These are phyloP conservation scores for Eupithecia inturbata DNA, from an alignment of 2,888 invertebrate genomes.

Conservation along the genomic window DNA sequence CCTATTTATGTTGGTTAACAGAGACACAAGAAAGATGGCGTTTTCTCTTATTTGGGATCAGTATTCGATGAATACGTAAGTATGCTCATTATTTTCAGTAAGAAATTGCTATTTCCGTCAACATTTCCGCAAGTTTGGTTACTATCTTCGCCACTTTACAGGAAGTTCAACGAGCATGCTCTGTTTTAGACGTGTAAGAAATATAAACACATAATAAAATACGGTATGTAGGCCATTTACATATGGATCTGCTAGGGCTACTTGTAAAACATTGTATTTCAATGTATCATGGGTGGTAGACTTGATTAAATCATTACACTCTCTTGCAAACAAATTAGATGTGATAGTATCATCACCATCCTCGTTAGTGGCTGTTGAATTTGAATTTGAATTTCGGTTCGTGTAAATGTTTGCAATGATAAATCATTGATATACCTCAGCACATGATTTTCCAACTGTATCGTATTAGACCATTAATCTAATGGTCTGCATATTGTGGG, in stretches of 20 bases:
- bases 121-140: conserved; percentile 46
- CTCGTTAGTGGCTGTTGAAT: conserved; percentile 1
- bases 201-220: conserved; percentile 53
- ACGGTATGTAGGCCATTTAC: conserved; percentile 37
- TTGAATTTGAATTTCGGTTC: not conserved
- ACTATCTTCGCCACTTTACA: conserved; percentile 51
- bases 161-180: conserved; percentile 47
- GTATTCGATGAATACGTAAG: not conserved
- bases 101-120: conserved; percentile 36
- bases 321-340: conserved; percentile 11
- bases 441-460: conserved; percentile 5
- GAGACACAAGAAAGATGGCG: not conserved
- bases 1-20: not conserved
- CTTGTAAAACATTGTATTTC: conserved; percentile 21
- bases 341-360: not conserved
- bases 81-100: not conserved
- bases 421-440: conserved; percentile 12
- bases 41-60: not conserved
- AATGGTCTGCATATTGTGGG: conserved; percentile 6
- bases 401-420: conserved; percentile 3
- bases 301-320: conserved; percentile 20
- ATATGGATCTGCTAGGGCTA: conserved; percentile 16
- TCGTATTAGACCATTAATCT: not conserved
- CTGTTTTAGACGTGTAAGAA: conserved; percentile 27
- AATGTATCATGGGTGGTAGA: conserved; percentile 19